Percentiles rank a stretch among this genome's conserved stretches.
Conservation (phyloP, 2,888 invertebrate species). For the Magallana nippona region DNA sequence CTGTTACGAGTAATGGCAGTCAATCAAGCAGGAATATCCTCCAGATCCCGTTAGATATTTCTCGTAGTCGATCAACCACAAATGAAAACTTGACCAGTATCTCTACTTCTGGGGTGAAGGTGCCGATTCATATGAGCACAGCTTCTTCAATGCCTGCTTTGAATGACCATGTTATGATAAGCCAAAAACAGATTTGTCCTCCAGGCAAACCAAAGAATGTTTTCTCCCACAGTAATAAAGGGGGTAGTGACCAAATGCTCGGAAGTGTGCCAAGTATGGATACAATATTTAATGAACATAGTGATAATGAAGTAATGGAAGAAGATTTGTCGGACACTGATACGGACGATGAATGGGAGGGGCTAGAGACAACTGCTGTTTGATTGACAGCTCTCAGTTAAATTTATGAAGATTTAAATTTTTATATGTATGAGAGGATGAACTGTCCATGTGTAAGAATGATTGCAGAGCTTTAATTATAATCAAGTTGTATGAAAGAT, state of each 20-base stretch:
- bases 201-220: slow-evolving; percentile 18
- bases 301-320: slow-evolving; percentile 65
- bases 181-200: slow-evolving; percentile 24
- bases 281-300: slow-evolving; percentile 53
- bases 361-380: slow-evolving; percentile 72
- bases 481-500: neutral
- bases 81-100: slow-evolving; percentile 37
- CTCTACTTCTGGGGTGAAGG: neutral
- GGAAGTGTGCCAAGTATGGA: slow-evolving; percentile 58
- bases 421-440: neutral
- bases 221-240: neutral
- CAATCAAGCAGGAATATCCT: slow-evolving; percentile 3
- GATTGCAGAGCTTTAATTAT: neutral
- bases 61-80: slow-evolving; percentile 37
- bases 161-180: slow-evolving; percentile 16
- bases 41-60: slow-evolving; percentile 40
- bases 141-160: slow-evolving; percentile 33
- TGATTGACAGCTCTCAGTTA: slow-evolving; percentile 53
- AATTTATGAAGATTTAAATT: neutral
- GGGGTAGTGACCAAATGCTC: slow-evolving; percentile 54
- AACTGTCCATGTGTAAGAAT: neutral
- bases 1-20: neutral
- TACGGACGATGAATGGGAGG: slow-evolving; percentile 74
- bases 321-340: slow-evolving; percentile 74
- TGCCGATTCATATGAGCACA: slow-evolving; percentile 13